Base-by-base conservation (phyloP, 1,140 invertebrate species). In the Neodiprion fabricii region DNA sequence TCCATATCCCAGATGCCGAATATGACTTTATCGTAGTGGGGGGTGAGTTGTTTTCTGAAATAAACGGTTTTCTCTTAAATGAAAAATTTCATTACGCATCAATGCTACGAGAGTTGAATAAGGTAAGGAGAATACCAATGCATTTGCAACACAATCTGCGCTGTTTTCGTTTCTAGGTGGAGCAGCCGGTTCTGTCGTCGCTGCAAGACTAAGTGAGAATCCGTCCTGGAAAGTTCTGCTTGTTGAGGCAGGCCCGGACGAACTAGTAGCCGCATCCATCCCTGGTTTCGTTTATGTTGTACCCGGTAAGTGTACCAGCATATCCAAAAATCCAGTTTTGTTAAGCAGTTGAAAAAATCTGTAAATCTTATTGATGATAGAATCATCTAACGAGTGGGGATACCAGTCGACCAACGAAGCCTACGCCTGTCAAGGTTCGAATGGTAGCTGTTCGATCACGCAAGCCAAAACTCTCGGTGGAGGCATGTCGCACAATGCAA, bases 21-120 rank as follows among this genome's bases (percentile, higher is more conserved):
- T 95, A 95, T 82, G 94, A 95, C 85, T 95, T 95, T 87, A 93
- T 95, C 76, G 91, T 95, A n/a, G 91, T 97, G 67, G 96, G 96
- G 7, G 94, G 91, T 72, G 91, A 92, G 91, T 61, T 14, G 5
- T 61, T 61, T n/a, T 61, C 1, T 28, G 5, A 28, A 28, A 28
- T 28, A 28, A 28, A 28, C 28, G 5, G 28, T 28, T 28, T 28
- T 3, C 1, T 2, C 28, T 28, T 28, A 28, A 1, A 28, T 2
- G 28, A 28, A 28, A 28, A 5, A 28, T 28, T 28, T 28, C 28
- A 28, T 2, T 28, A 28, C 28, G 28, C 28, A 28, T 28, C 28
- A 5, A 28, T 28, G 28, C 28, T 5, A 28, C 28, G 5, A 5
- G 28, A 28, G 28, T 28, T 28, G 28, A 28, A 28, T 28, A 28